Base-by-base conservation (phyloP, 2,113 vertebrate species). In the Peromyscus maniculatus region DNA sequence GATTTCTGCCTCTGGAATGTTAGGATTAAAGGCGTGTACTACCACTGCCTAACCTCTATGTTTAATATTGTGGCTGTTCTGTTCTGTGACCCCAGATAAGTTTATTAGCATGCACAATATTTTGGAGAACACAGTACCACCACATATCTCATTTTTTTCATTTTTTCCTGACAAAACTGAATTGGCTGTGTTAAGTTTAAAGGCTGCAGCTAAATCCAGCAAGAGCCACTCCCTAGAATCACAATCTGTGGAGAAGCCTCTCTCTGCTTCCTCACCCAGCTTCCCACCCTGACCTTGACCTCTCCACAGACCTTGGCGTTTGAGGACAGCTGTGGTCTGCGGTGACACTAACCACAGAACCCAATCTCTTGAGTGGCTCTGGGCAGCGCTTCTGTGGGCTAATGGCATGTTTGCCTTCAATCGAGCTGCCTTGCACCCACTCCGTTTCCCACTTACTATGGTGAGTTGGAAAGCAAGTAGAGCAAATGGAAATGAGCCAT, bases 271-370 rank as follows among this genome's bases (percentile, higher is more conserved):
- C 55, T 31, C 49, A 59, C 43, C 82, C 84, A 0, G 17, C 72
- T 92, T 93, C 82, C 82, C 91, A 75, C 78, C 94, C 98, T 98
- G 98, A 98, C 99, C 99, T 99, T 99, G 98, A 98, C 98, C 98
- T 98, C 49, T 59, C 66, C 91, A 49, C 46, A 98, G 97, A 95
- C 98, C 97, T 97, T 71, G 98, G 97, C 95, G 74, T 97, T 91
- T 93, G 97, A 97, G 97, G 98, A 96, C 97, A 96, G 79, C 97
- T 98, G 98, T 97, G 98, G 98, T 99, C 98, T 99, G 99, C 87
- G 98, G 98, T 93, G 94, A 94, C 75, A 97, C 94, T 96, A 97
- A 98, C 99, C 98, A 64, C 98, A 98, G 97, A 99, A 99, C 91
- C 97, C 52, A 96, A 99, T 98, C 98, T 98, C 98, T 97, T 89